Percentiles rank a stretch among this genome's conserved stretches.
phyloP scores from a whole-genome alignment of 2,888 invertebrate genomes.

The Blastobasis lacticolella region DNA sequence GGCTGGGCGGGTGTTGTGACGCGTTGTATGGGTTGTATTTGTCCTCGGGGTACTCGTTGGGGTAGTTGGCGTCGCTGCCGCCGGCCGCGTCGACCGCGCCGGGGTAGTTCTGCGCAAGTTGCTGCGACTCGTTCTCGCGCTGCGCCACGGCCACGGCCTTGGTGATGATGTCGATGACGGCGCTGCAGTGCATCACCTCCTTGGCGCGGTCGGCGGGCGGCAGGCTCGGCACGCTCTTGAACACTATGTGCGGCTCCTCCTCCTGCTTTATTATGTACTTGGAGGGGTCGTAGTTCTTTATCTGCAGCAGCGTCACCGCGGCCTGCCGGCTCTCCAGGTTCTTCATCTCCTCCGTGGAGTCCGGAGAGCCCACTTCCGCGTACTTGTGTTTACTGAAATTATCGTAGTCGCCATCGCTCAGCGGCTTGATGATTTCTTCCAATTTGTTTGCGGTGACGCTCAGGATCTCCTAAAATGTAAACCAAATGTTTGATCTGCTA shows the following conservation, averaged over 20 bases:
- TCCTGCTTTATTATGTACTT: slow-evolving; percentile 62
- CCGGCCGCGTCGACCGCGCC: slow-evolving; percentile 42
- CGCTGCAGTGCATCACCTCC: slow-evolving; percentile 70
- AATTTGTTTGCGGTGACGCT: slow-evolving; percentile 73
- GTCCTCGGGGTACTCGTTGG: slow-evolving; percentile 53
- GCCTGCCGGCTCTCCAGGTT: slow-evolving; percentile 69
- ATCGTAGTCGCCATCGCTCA: slow-evolving; percentile 50
- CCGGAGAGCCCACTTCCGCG: slow-evolving; percentile 62
- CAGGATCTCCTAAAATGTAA: slow-evolving; percentile 73
- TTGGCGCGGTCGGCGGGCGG: slow-evolving; percentile 71
- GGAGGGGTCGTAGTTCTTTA: slow-evolving; percentile 67
- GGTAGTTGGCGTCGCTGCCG: slow-evolving; percentile 32
- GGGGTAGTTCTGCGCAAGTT: slow-evolving; percentile 48
- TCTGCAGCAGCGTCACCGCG: slow-evolving; percentile 67
- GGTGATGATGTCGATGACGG: slow-evolving; percentile 68
- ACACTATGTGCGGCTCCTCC: slow-evolving; percentile 71
- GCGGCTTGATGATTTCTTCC: slow-evolving; percentile 72
- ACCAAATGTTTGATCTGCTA: slow-evolving; percentile 44
- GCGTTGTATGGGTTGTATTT: slow-evolving; percentile 46
- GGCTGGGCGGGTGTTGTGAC: slow-evolving; percentile 43
- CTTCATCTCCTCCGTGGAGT: slow-evolving; percentile 71
- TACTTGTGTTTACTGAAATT: slow-evolving; percentile 48
- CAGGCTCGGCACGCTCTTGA: slow-evolving; percentile 73
- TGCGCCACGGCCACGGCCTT: slow-evolving; percentile 70
- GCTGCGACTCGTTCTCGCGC: slow-evolving; percentile 63